Evolutionary conservation across 2,888 invertebrate genomes (phyloP).

Genomic region (Drosophila subsilvestris): DNA sequence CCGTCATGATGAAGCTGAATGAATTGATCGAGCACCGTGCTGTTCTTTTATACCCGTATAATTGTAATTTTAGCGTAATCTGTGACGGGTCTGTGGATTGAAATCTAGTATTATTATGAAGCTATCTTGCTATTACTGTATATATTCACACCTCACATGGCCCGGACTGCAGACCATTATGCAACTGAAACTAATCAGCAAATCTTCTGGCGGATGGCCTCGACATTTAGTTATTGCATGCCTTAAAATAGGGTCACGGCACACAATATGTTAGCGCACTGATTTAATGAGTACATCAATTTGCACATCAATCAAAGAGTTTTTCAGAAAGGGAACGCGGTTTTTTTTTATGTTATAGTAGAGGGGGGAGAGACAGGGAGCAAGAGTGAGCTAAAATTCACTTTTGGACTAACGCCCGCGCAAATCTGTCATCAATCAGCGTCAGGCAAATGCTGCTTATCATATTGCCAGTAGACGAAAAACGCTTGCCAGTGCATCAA

Average conservation of each 20-base stretch:
- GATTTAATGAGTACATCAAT: background rate
- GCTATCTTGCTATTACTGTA: too few relatives aligned
- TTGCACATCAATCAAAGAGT: background rate
- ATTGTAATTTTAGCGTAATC: background rate
- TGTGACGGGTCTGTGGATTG: too few relatives aligned
- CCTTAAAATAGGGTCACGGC: background rate
- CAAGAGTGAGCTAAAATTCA: constrained; percentile 20
- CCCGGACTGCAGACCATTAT: background rate
- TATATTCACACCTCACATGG: too few relatives aligned
- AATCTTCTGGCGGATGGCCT: background rate
- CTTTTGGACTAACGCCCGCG: constrained; percentile 25
- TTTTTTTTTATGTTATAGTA: background rate
- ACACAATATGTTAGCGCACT: background rate
- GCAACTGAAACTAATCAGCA: background rate
- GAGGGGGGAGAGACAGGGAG: background rate
- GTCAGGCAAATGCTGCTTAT: constrained; percentile 47
- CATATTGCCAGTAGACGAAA: constrained; percentile 33
- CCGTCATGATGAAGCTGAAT: constrained; percentile 20
- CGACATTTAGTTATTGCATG: background rate
- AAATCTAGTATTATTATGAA: too few relatives aligned
- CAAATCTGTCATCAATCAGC: constrained; percentile 58
- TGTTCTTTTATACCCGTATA: background rate
- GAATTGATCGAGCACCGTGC: background rate
- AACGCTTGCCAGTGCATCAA: constrained; percentile 55
- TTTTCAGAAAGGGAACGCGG: background rate